Base-by-base conservation (phyloP, 2,888 invertebrate genomes). In the Ecdyonurus torrentis region DNA sequence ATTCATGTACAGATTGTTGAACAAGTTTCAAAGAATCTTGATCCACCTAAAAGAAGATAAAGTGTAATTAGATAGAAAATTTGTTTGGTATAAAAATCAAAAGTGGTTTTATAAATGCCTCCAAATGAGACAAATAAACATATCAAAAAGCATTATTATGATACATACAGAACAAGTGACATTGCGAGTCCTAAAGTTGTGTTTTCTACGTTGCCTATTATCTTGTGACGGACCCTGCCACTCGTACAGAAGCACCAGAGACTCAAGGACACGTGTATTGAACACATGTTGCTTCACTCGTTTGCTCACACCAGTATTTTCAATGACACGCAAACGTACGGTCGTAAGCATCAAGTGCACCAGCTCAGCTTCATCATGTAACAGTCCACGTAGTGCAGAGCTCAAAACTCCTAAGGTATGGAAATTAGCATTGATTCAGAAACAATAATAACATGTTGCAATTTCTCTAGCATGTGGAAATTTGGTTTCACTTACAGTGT, bases 231-330 rank as follows among this genome's bases (percentile, higher is more conserved):
- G n/a, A n/a, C 88, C 89, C 69, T 81, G 83, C 89, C 89, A 90
- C 67, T 84, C 82, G 68, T 86, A 89, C 1, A 89, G 74, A 69
- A 81, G 81, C 2, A 84, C 81, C 63, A 90, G 75, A 71, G 82
- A 79, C 68, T 82, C 82, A n/a, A 89, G 73, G 23, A 83, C 81
- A 65, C 79, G 77, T 59, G 84, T 82, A 69, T 81, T 85, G 68
- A 90, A 90, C 0, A 84, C 80, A 68, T 81, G 82, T 60, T 89
- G 75, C 72, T 89, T 89, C 52, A 81, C 77, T 1, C 87, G 88
- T 75, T 89, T 89, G 1, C 83, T 82, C 63, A 90, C 81, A 1
- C 76, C 75, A 0, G 74, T 67, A 70, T 84, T 85, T 68, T 87
- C 82, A 15, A 89, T 73, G 20, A 89, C 78, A 72, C 83, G 82